phyloP scores from a whole-genome alignment of 2,888 invertebrate species.

The Drosophila colorata region DNA sequence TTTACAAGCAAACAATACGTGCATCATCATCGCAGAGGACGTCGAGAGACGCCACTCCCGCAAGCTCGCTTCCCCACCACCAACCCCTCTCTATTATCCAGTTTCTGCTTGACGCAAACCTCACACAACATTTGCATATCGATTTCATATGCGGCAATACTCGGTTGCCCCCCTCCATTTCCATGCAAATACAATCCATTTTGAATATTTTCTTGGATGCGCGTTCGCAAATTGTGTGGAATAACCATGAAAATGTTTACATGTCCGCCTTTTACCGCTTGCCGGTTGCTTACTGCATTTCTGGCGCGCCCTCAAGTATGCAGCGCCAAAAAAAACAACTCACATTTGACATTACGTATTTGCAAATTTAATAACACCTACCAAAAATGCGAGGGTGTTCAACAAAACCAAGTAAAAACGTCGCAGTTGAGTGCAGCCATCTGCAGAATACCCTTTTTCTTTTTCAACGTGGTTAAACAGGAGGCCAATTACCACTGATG shows the following conservation, averaged over 20 bases:
- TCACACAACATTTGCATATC: constrained; percentile 75
- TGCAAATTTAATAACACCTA: constrained; percentile 69
- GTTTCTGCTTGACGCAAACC: constrained; percentile 30
- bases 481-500: no score
- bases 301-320: constrained; percentile 53
- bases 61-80: not conserved
- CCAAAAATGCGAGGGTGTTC: constrained; percentile 1
- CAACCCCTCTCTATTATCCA: constrained; percentile 2
- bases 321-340: constrained; percentile 39
- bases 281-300: constrained; percentile 43
- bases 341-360: constrained; percentile 62
- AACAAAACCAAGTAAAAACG: not conserved
- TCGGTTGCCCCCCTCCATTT: not conserved
- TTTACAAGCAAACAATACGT: constrained; percentile 80
- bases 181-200: constrained; percentile 65
- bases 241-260: constrained; percentile 77
- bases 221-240: constrained; percentile 66
- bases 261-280: constrained; percentile 36
- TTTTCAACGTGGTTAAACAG: no score
- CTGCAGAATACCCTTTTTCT: not conserved
- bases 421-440: no score
- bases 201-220: constrained; percentile 54
- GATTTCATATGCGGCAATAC: constrained; percentile 74
- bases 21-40: constrained; percentile 65
- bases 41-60: constrained; percentile 35